Conservation (phyloP, 2,113 vertebrate species). For the Nettapus auritus region DNA sequence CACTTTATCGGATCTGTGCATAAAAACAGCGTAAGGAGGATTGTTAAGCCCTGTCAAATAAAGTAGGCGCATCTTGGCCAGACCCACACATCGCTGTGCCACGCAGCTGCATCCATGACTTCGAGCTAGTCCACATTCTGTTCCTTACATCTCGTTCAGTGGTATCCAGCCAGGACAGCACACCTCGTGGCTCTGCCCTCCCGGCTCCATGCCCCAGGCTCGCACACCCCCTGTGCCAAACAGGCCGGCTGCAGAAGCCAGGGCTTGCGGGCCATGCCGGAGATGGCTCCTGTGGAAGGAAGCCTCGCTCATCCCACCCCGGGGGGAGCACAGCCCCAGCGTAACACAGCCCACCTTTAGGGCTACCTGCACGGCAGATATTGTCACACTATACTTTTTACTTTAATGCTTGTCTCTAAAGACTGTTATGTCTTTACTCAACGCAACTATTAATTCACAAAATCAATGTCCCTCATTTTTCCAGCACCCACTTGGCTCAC, state of each 20-base stretch:
- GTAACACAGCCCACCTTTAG: background rate
- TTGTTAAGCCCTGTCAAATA: background rate
- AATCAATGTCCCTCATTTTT: background rate
- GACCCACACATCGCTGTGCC: background rate
- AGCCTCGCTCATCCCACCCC: background rate
- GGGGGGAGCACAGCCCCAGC: too few species aligned
- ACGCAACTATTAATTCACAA: background rate
- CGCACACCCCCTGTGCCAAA: background rate
- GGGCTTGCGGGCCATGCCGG: rapidly evolving
- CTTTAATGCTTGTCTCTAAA: background rate
- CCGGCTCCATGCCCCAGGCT: background rate
- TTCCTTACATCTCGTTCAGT: background rate
- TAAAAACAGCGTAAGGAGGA: background rate
- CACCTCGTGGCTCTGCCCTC: background rate
- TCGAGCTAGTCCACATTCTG: too few species aligned
- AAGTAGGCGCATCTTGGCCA: background rate
- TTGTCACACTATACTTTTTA: background rate
- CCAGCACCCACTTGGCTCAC: background rate
- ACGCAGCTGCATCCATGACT: background rate
- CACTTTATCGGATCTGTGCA: background rate
- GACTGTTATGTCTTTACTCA: background rate
- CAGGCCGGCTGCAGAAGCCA: background rate
- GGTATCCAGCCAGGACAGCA: background rate
- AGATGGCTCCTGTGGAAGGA: background rate
- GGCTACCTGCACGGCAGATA: background rate